Conservation (phyloP, 2,113 vertebrate species). For the Gasterosteus nipponicus region DNA sequence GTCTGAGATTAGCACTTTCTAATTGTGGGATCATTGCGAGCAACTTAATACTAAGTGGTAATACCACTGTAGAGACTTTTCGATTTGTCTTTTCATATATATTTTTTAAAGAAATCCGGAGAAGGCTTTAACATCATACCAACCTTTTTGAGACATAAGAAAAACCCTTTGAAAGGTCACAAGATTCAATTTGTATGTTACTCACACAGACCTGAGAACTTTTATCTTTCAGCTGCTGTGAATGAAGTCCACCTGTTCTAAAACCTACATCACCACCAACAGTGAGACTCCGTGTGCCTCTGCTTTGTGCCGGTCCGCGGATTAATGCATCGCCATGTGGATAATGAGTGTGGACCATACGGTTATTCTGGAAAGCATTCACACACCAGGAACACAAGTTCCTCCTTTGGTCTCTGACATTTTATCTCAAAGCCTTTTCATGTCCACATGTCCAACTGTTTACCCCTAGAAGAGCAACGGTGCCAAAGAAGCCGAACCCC, state of each 20-base stretch:
- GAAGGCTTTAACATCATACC: constrained; percentile 4
- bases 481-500: constrained; percentile 17
- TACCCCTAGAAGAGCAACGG: constrained; percentile 26
- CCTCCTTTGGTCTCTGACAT: constrained; percentile 4
- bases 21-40: constrained; percentile 16
- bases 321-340: constrained; percentile 23
- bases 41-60: constrained; percentile 12
- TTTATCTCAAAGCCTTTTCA: constrained; percentile 8
- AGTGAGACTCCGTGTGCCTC: constrained; percentile 3
- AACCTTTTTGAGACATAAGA: background rate
- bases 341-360: constrained; percentile 37
- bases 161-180: constrained; percentile 11
- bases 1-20: constrained; percentile 33
- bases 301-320: background rate
- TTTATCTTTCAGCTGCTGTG: background rate
- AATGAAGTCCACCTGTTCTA: constrained; percentile 5
- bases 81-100: background rate
- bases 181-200: constrained; percentile 12
- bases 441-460: constrained; percentile 15
- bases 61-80: constrained; percentile 13
- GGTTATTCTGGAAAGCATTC: constrained; percentile 31
- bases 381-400: constrained; percentile 5
- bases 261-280: constrained; percentile 16
- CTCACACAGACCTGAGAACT: background rate
- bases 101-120: background rate